phyloP scores from a whole-genome alignment of 2,888 invertebrate genomes.

The Cryptocheilus praepositus region DNA sequence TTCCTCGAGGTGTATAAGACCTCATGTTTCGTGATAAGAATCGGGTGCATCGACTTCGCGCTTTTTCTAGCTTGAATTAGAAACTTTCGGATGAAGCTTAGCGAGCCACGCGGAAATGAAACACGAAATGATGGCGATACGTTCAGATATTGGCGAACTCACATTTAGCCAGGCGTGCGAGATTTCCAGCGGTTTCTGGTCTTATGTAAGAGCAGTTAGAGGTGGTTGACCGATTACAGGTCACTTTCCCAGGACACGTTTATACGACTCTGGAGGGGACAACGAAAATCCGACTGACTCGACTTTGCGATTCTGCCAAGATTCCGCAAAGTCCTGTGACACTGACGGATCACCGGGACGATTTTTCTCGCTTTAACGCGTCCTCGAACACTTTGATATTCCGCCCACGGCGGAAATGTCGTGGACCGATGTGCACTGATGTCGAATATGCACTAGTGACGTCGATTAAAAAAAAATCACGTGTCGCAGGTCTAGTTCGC shows the following conservation, averaged over 20 bases:
- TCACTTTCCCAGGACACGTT: constrained; percentile 8
- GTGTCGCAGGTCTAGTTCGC: not conserved
- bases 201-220: no score
- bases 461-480: constrained; percentile 1
- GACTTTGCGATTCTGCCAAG: constrained; percentile 5
- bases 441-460: not conserved
- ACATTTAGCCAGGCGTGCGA: no score
- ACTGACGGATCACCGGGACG: constrained; percentile 24
- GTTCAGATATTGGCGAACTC: no score
- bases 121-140: no score
- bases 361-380: constrained; percentile 6
- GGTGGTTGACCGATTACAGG: constrained; percentile 10
- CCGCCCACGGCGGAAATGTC: constrained; percentile 7
- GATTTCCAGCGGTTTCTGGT: no score
- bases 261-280: not conserved
- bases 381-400: constrained; percentile 19
- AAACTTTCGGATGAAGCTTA: no score
- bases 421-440: not conserved
- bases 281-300: constrained; percentile 6
- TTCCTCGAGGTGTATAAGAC: no score
- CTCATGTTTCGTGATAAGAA: no score
- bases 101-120: no score
- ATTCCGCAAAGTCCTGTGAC: constrained; percentile 18
- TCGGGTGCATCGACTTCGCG: no score
- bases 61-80: no score